These are phyloP conservation scores for Temnopleurus reevesii DNA, from an alignment of 53 echinoderm and acorn worm species.

Conservation along the genomic window DNA sequence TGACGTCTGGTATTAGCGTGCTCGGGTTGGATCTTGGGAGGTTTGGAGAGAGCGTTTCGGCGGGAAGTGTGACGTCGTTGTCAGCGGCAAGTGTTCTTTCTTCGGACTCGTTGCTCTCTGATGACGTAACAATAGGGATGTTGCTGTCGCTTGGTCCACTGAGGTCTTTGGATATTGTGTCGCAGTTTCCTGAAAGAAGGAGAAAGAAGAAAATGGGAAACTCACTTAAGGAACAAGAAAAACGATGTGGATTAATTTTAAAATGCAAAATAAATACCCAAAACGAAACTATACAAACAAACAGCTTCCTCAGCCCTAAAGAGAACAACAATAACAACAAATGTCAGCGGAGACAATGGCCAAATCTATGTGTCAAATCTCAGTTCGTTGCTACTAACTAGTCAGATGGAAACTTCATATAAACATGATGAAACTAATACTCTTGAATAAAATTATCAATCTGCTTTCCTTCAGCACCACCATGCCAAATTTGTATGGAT, in stretches of 20 bases:
- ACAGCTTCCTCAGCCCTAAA: no score
- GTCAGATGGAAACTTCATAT: no score
- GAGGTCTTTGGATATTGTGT: neutral
- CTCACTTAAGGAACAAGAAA: neutral
- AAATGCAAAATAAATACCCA: neutral
- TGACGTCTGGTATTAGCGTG: neutral
- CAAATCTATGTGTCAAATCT: no score
- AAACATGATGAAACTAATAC: no score
- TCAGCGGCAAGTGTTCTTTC: neutral
- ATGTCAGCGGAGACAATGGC: no score
- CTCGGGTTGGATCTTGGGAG: neutral
- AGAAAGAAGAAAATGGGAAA: neutral
- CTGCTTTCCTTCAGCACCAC: no score
- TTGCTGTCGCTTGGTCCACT: neutral
- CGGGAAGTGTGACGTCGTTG: conserved; percentile 4
- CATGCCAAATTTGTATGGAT: no score
- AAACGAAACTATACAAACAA: no score
- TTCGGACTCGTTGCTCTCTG: neutral
- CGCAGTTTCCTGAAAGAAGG: neutral
- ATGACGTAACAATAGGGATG: neutral
- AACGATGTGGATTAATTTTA: neutral
- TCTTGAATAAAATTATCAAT: no score
- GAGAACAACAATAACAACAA: no score
- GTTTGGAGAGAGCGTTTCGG: neutral
- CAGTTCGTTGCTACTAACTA: no score